Evolutionary conservation across 2,888 invertebrate species (phyloP).

Genomic region (Orgyia antiqua): DNA sequence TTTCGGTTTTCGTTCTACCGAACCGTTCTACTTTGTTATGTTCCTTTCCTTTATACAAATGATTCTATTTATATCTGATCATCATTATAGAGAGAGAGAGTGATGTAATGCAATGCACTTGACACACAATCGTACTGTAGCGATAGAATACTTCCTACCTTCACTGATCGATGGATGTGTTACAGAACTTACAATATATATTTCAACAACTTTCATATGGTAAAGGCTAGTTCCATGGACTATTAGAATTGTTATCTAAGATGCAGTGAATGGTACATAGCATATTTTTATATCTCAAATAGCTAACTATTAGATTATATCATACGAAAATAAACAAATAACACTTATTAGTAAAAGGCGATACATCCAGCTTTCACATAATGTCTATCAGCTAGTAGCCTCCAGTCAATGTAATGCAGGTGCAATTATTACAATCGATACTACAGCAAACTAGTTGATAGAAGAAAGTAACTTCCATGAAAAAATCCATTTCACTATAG

Average conservation of each 20-base stretch:
- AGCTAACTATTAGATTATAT: no score
- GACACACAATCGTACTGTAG: constrained; percentile 49
- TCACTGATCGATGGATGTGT: constrained; percentile 4
- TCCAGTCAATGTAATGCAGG: constrained; percentile 11
- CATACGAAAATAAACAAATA: constrained; percentile 6
- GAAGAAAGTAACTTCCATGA: constrained; percentile 31
- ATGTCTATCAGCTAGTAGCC: no score
- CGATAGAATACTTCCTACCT: constrained; percentile 51
- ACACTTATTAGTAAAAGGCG: constrained; percentile 1
- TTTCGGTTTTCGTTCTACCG: no score
- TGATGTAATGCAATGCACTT: constrained; percentile 61
- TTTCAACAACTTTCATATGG: neutral
- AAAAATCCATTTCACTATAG: constrained; percentile 33
- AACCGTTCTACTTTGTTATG: no score
- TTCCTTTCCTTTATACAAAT: no score
- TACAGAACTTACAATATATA: neutral
- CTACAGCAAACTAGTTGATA: constrained; percentile 16
- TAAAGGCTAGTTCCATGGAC: neutral
- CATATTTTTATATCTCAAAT: no score
- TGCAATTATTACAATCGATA: constrained; percentile 20
- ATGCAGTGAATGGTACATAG: no score
- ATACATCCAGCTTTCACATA: constrained; percentile 18
- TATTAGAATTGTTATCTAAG: no score
- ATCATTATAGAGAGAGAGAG: constrained; percentile 39
- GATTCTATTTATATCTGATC: constrained; percentile 35